Evolutionary conservation across 1,140 invertebrate genomes (phyloP).

Genomic region (Hestina assimilis): DNA sequence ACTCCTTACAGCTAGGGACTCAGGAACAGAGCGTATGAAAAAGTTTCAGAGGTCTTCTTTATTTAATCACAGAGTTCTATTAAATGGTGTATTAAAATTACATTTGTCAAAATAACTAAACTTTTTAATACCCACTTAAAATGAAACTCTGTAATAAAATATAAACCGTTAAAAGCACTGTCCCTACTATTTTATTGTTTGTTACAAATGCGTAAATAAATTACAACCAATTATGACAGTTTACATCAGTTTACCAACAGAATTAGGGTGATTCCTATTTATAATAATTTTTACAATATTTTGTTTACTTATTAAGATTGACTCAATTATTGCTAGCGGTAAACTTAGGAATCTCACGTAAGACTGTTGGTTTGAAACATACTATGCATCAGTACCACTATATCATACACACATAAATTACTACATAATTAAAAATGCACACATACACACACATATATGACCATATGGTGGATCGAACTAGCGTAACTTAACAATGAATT

Average conservation of each 20-base stretch:
- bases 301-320: conserved; percentile 34
- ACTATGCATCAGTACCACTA: conserved; percentile 34
- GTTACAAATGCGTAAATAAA: conserved; percentile 38
- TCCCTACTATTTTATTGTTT: conserved; percentile 9
- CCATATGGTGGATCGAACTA: conserved; percentile 67
- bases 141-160: conserved; percentile 22
- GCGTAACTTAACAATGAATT: conserved; percentile 75
- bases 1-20: conserved; percentile 70
- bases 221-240: conserved; percentile 23
- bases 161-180: too few species aligned
- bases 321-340: conserved; percentile 50
- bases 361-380: conserved; percentile 34
- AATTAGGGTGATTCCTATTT: conserved; percentile 44
- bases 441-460: conserved; percentile 55
- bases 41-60: conserved; percentile 10
- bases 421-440: conserved; percentile 50
- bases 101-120: too few species aligned
- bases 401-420: conserved; percentile 56
- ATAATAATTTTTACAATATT: conserved; percentile 16
- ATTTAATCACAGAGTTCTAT: conserved; percentile 17
- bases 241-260: conserved; percentile 36
- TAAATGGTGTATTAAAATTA: too few species aligned
- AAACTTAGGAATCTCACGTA: conserved; percentile 45
- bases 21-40: conserved; percentile 65
- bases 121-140: too few species aligned